Conservation (phyloP, 2,797 vertebrate genomes). For the Pogonophryne albipinna region DNA sequence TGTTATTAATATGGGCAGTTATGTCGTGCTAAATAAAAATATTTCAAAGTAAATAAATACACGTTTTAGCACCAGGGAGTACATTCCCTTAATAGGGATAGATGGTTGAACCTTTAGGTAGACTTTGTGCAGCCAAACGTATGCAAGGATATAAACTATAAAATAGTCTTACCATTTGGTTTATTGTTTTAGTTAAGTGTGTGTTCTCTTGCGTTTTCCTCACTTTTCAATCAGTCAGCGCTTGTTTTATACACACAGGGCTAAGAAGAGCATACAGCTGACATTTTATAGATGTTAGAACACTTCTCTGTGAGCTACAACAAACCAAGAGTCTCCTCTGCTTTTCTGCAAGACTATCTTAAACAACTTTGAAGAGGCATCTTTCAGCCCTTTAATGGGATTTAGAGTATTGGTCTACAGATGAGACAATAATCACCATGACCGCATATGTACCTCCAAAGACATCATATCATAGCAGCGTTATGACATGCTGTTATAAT, state of each 20-base stretch:
- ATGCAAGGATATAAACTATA: slow-evolving; percentile 2
- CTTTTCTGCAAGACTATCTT: slow-evolving; percentile 23
- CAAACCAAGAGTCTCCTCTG: slow-evolving; percentile 20
- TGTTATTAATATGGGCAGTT: not conserved
- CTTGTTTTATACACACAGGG: slow-evolving; percentile 40
- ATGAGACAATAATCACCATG: slow-evolving; percentile 34
- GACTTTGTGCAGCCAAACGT: not conserved
- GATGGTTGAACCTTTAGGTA: not conserved
- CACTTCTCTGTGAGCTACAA: slow-evolving; percentile 26
- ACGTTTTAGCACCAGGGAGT: not conserved
- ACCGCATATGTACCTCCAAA: slow-evolving; percentile 14
- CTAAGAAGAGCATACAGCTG: slow-evolving; percentile 44
- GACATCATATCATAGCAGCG: not conserved
- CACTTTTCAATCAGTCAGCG: slow-evolving; percentile 42
- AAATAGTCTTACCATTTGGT: slow-evolving; percentile 16
- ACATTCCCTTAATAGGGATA: not conserved
- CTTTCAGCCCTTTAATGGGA: slow-evolving; percentile 48
- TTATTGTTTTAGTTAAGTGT: slow-evolving; percentile 43
- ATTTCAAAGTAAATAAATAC: not conserved
- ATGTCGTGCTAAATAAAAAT: not conserved
- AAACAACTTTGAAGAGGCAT: slow-evolving; percentile 33
- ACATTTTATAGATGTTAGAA: slow-evolving; percentile 34
- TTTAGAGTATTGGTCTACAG: slow-evolving; percentile 29
- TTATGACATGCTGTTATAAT: slow-evolving; percentile 34
- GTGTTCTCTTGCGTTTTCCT: slow-evolving; percentile 30